These are phyloP conservation scores for Tupaia tana DNA, from an alignment of 2,113 vertebrate species.

Conservation along the genomic window DNA sequence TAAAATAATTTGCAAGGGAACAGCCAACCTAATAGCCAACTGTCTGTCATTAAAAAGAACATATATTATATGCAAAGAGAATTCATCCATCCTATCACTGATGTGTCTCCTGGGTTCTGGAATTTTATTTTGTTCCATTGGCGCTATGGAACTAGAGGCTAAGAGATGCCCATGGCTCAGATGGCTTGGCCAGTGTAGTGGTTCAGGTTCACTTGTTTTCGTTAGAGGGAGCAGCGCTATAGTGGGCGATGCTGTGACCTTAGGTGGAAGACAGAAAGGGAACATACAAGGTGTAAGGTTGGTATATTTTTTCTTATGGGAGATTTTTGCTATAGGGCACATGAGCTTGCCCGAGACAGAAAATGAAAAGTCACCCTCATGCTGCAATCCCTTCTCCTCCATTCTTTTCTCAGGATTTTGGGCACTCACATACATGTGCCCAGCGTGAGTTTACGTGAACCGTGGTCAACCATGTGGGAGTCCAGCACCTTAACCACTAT, in stretches of 20 bases:
- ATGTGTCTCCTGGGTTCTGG: background rate
- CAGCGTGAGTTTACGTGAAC: no score
- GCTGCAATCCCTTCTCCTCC: no score
- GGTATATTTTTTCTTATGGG: background rate
- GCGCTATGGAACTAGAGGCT: background rate
- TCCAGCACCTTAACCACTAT: no score
- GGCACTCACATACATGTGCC: no score
- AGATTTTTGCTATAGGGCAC: no score
- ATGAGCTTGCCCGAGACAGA: no score
- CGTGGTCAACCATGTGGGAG: no score
- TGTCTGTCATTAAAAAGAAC: background rate
- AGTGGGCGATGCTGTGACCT: background rate
- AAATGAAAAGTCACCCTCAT: no score
- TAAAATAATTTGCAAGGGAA: constrained; percentile 35
- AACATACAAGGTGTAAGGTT: background rate
- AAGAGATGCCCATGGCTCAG: background rate
- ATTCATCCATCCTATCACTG: background rate
- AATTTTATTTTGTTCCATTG: background rate
- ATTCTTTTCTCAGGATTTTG: no score
- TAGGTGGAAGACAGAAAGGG: background rate
- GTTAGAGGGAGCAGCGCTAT: background rate
- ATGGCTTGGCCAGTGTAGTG: background rate
- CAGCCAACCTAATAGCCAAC: background rate
- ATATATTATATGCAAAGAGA: background rate
- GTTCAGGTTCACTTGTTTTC: background rate